phyloP scores from a whole-genome alignment of 2,113 vertebrate genomes.

The Myiagra hebetior region DNA sequence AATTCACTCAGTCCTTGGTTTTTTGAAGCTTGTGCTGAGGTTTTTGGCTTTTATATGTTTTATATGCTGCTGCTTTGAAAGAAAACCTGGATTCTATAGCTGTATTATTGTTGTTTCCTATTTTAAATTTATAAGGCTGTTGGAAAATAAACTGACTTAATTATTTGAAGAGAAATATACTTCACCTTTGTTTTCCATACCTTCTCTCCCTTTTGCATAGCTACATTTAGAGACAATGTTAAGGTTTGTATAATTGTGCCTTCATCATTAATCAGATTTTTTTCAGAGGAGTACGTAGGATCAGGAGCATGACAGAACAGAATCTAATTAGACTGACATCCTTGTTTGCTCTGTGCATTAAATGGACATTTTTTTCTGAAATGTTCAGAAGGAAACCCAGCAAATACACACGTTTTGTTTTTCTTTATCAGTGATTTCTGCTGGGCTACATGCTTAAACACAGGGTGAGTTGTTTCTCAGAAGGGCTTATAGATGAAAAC shows the following conservation, averaged over 20 bases:
- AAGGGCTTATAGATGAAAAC: conserved; percentile 20
- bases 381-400: conserved; percentile 60
- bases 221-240: conserved; percentile 36
- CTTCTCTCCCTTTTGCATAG: conserved; percentile 42
- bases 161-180: conserved; percentile 74
- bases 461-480: background rate
- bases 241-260: conserved; percentile 73
- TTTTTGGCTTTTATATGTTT: conserved; percentile 85
- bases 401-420: background rate
- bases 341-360: conserved; percentile 65
- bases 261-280: conserved; percentile 65
- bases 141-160: conserved; percentile 74
- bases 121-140: conserved; percentile 80
- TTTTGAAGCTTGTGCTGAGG: conserved; percentile 76
- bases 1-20: conserved; percentile 73
- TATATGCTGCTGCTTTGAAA: conserved; percentile 81
- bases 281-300: conserved; percentile 45
- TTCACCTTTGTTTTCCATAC: conserved; percentile 50
- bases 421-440: conserved; percentile 26
- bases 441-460: background rate
- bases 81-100: conserved; percentile 76
- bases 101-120: conserved; percentile 79
- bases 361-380: conserved; percentile 65
- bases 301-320: conserved; percentile 69
- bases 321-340: conserved; percentile 55